Evolutionary conservation across 2,113 vertebrate species (phyloP).

Genomic region (rat (Rattus norvegicus)): GRCr8 NC_086025.1:111420001-111420500

Average conservation of each 20-base stretch:
- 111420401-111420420: background rate
- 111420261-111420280: background rate
- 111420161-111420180: background rate
- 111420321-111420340: rapidly evolving
- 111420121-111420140: background rate
- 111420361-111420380: slow-evolving; percentile 70
- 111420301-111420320: background rate
- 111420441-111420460: background rate
- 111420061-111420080: background rate
- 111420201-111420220: background rate
- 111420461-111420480: slow-evolving; percentile 87
- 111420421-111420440: background rate
- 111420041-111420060: background rate
- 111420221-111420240: background rate
- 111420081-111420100: too few relatives aligned
- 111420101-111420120: background rate
- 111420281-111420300: background rate
- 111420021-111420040: background rate
- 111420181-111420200: background rate
- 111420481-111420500: slow-evolving; percentile 18
- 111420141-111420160: background rate
- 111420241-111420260: background rate
- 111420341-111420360: background rate
- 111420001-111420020: background rate
- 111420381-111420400: background rate